Evolutionary conservation across 2,888 invertebrate genomes (phyloP).

Genomic region (Apomyelois bistriatella): DNA sequence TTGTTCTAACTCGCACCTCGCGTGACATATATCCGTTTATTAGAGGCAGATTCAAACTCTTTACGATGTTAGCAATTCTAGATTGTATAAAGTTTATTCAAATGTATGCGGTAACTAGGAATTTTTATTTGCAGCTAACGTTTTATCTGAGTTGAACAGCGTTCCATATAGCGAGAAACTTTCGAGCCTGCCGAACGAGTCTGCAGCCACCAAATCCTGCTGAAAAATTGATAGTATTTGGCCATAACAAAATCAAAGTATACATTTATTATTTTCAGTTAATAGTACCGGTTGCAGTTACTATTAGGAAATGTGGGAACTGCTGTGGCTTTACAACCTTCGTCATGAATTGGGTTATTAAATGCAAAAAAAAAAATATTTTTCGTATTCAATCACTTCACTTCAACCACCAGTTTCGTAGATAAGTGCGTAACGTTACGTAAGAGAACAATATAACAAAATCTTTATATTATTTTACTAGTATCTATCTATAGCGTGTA

Average conservation of each 20-base stretch:
- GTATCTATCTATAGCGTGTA: no score
- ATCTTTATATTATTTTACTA: no score
- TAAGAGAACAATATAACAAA: no score
- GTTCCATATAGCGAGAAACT: slow-evolving; percentile 24
- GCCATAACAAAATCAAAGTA: neutral
- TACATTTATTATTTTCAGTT: no score
- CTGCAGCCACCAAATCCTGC: slow-evolving; percentile 25
- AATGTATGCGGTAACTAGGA: slow-evolving; percentile 1
- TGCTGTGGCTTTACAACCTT: neutral
- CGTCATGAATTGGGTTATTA: no score
- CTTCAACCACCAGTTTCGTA: no score
- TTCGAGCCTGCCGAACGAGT: slow-evolving; percentile 22
- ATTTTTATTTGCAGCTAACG: neutral
- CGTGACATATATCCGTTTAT: slow-evolving; percentile 21
- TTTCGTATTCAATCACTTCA: no score
- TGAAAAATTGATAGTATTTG: neutral
- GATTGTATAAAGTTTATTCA: neutral
- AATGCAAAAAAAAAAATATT: no score
- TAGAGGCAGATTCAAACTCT: neutral
- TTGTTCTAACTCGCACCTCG: slow-evolving; percentile 29
- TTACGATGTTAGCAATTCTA: neutral
- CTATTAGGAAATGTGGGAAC: neutral
- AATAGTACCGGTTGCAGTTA: no score
- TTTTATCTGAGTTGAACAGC: slow-evolving; percentile 14
- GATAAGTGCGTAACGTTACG: no score